Base-by-base conservation (phyloP, 1,140 invertebrate species). In the Brachionus paranguensis region DNA sequence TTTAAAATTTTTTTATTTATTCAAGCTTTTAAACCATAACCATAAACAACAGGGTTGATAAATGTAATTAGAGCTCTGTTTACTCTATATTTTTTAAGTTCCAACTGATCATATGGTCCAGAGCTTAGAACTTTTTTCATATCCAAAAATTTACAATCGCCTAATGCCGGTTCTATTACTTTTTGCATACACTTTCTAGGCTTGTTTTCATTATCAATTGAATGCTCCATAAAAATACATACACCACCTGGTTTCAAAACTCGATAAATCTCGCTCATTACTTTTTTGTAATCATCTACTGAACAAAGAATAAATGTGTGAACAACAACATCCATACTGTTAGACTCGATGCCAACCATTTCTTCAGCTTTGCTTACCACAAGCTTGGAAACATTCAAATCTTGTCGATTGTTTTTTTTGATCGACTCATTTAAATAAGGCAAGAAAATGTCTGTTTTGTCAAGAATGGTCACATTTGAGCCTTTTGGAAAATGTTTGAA, bases 221-320 rank as follows among this genome's bases (percentile, higher is more conserved):
- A 79, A 65, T 83, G 79, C 43, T 83, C 79, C 14, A 83, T 65
- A 37, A 83, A 83, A 17, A 83, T 65, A 24, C 53, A 83, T 1
- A 83, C 60, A 43, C 79, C 79, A 45, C 79, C 79, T 6, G 55
- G 79, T 29, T 65, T 83, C 37, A 83, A 17, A 5, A 83, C 37
- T 37, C 79, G n/a, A 68, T 64, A 64, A 2, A 83, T 41, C 20
- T 83, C 27, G 11, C 65, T 65, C 37, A 83, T 27, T 6, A 43
- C 43, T 37, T 68, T 43, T 20, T 14, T 4, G 12, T 45, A 14
- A 68, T 47, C 64, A 14, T 41, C 7, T 0, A 83, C 65, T 7
- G 79, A 83, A 70, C 79, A 83, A 2, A 83, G 43, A n/a, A 83
- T 17, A 41, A 68, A 64, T 47, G 55, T 83, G 27, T 68, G 53